phyloP scores from a whole-genome alignment of 2,888 invertebrate species.

The Chloromyia formosa region DNA sequence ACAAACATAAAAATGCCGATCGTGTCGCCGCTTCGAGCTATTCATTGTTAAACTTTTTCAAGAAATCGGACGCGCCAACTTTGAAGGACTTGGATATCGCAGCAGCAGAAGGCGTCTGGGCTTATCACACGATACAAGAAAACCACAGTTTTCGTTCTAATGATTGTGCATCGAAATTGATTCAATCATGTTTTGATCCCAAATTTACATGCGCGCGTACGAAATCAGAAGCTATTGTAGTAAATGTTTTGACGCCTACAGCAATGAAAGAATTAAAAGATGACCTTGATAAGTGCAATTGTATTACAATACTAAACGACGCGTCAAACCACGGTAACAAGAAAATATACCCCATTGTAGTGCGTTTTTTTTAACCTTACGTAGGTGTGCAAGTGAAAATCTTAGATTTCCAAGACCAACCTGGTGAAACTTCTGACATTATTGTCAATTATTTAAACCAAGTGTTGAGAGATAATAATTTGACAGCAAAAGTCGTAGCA shows the following conservation, averaged over 20 bases:
- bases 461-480: constrained; percentile 42
- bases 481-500: constrained; percentile 20
- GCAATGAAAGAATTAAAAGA: constrained; percentile 1
- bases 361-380: too few species aligned
- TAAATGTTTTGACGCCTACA: background rate
- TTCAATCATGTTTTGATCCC: constrained; percentile 49
- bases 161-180: constrained; percentile 49
- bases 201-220: constrained; percentile 50
- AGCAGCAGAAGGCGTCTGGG: constrained; percentile 45
- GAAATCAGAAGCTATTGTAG: constrained; percentile 50
- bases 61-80: constrained; percentile 49
- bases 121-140: constrained; percentile 47
- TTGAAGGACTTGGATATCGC: constrained; percentile 51
- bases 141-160: constrained; percentile 51
- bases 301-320: too few species aligned
- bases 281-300: too few species aligned
- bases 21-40: constrained; percentile 49
- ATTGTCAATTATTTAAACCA: constrained; percentile 45
- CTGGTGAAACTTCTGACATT: too few species aligned
- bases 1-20: constrained; percentile 49
- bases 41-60: constrained; percentile 47
- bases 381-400: too few species aligned
- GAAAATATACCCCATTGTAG: too few species aligned
- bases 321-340: too few species aligned
- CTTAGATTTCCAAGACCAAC: too few species aligned